Evolutionary conservation across 2,797 vertebrate genomes (phyloP).

Genomic region (Spinus olivaceus): DNA sequence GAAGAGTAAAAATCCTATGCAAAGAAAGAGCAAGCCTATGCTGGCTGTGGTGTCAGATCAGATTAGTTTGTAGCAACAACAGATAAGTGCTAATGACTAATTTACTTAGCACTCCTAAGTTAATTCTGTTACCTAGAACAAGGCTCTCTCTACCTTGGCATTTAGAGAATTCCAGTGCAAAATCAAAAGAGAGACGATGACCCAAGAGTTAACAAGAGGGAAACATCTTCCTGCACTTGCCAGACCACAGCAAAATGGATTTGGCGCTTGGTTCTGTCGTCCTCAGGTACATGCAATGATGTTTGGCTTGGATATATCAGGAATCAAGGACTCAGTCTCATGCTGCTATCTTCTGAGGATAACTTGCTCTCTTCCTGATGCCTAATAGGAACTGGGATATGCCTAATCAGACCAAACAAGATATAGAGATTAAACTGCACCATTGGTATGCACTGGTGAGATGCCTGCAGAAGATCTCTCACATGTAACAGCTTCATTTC

Average conservation of each 20-base stretch:
- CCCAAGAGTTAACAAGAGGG: background rate
- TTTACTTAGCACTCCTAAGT: background rate
- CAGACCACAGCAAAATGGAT: background rate
- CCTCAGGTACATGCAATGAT: background rate
- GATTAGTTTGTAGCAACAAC: background rate
- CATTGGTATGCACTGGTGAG: slow-evolving; percentile 22
- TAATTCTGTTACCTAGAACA: background rate
- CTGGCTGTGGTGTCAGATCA: background rate
- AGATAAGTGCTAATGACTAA: background rate
- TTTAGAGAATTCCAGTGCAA: background rate
- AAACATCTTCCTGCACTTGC: background rate
- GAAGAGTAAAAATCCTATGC: background rate
- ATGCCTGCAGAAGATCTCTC: slow-evolving; percentile 43
- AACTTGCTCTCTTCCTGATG: slow-evolving; percentile 13
- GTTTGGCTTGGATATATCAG: background rate
- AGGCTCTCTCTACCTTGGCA: background rate
- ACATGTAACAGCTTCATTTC: slow-evolving; percentile 36
- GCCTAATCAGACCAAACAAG: slow-evolving; percentile 31
- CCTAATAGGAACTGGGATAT: background rate
- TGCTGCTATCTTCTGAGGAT: background rate
- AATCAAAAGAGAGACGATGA: background rate
- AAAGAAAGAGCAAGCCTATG: background rate
- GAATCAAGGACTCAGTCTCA: background rate
- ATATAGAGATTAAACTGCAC: slow-evolving; percentile 49
- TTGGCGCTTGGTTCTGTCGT: background rate